Evolutionary conservation across 2,888 invertebrate genomes (phyloP).

Genomic region (Diplolepis rosae): DNA sequence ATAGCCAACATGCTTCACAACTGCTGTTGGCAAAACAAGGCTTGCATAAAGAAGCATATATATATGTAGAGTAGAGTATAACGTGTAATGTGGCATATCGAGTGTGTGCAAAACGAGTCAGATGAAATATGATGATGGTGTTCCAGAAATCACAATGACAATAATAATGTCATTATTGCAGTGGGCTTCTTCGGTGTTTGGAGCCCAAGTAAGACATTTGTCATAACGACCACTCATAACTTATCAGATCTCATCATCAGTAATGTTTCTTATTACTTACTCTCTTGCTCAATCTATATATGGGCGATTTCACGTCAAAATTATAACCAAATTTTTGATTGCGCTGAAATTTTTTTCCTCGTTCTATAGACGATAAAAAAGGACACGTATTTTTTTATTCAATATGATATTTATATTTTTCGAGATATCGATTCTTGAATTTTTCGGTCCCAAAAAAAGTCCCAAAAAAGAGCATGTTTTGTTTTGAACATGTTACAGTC

Average conservation of each 20-base stretch:
- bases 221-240: slow-evolving; percentile 66
- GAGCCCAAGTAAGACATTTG: slow-evolving; percentile 69
- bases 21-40: slow-evolving; percentile 62
- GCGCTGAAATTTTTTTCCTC: too few relatives aligned
- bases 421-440: too few relatives aligned
- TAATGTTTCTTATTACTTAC: slow-evolving; percentile 32
- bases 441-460: too few relatives aligned
- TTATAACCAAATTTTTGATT: too few relatives aligned
- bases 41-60: slow-evolving; percentile 40
- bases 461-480: too few relatives aligned
- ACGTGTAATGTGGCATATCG: slow-evolving; percentile 53
- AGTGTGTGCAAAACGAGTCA: slow-evolving; percentile 58
- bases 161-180: slow-evolving; percentile 73
- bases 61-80: slow-evolving; percentile 45
- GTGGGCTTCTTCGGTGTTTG: slow-evolving; percentile 64
- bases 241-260: slow-evolving; percentile 59
- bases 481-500: too few relatives aligned
- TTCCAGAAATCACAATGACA: slow-evolving; percentile 69
- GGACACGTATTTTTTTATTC: too few relatives aligned
- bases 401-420: too few relatives aligned
- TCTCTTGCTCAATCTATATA: too few relatives aligned
- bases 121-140: slow-evolving; percentile 72
- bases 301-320: too few relatives aligned
- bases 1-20: slow-evolving; percentile 69
- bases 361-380: too few relatives aligned